These are phyloP conservation scores for Drosophila emarginata DNA, from an alignment of 2,888 invertebrate species.

Conservation along the genomic window DNA sequence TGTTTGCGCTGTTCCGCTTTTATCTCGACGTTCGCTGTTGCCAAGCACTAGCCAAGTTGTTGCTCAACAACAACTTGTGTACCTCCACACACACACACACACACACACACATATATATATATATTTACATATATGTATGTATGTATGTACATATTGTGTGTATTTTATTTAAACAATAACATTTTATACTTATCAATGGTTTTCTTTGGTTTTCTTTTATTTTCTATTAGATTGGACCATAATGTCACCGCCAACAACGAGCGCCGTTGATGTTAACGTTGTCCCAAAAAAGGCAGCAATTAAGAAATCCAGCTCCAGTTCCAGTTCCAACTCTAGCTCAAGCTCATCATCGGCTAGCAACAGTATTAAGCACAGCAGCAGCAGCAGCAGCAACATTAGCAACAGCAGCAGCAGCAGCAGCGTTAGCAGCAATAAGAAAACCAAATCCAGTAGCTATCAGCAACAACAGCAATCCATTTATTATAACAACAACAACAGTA, in stretches of 20 bases:
- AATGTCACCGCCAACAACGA: constrained; percentile 63
- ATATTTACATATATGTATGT: not conserved
- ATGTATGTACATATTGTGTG: constrained; percentile 10
- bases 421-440: constrained; percentile 58
- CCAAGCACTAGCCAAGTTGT: constrained; percentile 54
- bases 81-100: not conserved
- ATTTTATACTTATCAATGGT: constrained; percentile 49
- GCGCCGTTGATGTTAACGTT: constrained; percentile 30
- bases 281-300: constrained; percentile 51
- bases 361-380: constrained; percentile 67
- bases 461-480: constrained; percentile 9
- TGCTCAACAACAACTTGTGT: constrained; percentile 1
- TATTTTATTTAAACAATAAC: constrained; percentile 24
- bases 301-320: constrained; percentile 31
- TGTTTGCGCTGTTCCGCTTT: constrained; percentile 52
- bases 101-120: not conserved
- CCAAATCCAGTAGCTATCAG: constrained; percentile 55
- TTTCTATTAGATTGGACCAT: constrained; percentile 75
- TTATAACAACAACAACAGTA: constrained; percentile 22
- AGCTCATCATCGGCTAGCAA: constrained; percentile 31
- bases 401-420: constrained; percentile 29
- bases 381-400: constrained; percentile 26
- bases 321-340: constrained; percentile 14
- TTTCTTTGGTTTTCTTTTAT: constrained; percentile 32
- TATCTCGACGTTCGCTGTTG: constrained; percentile 64